Evolutionary conservation across 2,888 invertebrate species (phyloP).

Genomic region (Acronicta alni): DNA sequence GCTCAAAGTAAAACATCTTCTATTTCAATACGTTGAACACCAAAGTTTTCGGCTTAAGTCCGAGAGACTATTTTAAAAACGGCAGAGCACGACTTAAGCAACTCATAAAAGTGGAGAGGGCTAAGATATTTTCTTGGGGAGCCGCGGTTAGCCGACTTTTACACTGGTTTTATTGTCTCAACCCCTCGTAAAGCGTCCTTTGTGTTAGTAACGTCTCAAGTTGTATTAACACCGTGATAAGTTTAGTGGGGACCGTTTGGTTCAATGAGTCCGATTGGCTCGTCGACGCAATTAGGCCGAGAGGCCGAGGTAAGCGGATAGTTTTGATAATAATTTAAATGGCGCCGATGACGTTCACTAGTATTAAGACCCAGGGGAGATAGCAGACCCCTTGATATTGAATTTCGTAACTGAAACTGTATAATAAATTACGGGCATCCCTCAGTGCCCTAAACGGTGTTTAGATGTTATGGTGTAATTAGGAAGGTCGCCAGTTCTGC

Average conservation of each 20-base stretch:
- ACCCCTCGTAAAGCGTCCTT: slow-evolving; percentile 81
- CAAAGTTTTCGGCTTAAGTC: slow-evolving; percentile 69
- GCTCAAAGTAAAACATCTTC: slow-evolving; percentile 57
- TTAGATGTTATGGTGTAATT: slow-evolving; percentile 76
- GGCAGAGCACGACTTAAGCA: slow-evolving; percentile 74
- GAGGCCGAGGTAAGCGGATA: slow-evolving; percentile 74
- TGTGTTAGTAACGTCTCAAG: slow-evolving; percentile 83
- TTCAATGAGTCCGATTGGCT: slow-evolving; percentile 64
- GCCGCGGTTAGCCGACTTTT: slow-evolving; percentile 83
- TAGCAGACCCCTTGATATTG: slow-evolving; percentile 79
- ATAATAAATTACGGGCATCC: slow-evolving; percentile 80
- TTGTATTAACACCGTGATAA: slow-evolving; percentile 84
- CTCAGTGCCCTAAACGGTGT: slow-evolving; percentile 73
- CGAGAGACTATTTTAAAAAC: slow-evolving; percentile 75
- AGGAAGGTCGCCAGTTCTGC: slow-evolving; percentile 67
- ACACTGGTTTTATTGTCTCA: slow-evolving; percentile 86
- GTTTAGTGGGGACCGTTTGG: slow-evolving; percentile 70
- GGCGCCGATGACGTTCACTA: slow-evolving; percentile 71
- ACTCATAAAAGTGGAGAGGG: slow-evolving; percentile 81
- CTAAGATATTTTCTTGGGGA: slow-evolving; percentile 74
- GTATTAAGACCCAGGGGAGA: slow-evolving; percentile 75
- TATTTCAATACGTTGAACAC: slow-evolving; percentile 70
- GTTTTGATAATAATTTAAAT: slow-evolving; percentile 85
- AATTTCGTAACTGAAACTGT: slow-evolving; percentile 79
- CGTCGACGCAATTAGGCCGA: slow-evolving; percentile 74